A percentile compares a stretch with the other conserved stretches of the same genome.
Conservation (phyloP, 2,113 vertebrate genomes). For the Saccopteryx leptura region DNA sequence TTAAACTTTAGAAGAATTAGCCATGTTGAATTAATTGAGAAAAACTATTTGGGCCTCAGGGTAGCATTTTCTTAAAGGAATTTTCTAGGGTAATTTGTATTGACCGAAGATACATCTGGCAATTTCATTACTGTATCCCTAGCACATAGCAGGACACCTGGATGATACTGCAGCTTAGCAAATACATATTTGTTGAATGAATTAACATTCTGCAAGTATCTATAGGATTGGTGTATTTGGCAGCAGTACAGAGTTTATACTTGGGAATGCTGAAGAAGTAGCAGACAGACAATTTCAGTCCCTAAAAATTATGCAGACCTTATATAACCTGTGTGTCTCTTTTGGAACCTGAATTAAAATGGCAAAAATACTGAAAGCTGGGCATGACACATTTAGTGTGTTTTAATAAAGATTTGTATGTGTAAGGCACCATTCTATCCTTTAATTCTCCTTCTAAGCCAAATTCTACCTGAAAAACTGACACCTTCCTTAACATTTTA, state of each 20-base stretch:
- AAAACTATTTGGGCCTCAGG: not conserved
- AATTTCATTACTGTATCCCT: not conserved
- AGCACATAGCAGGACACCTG: not conserved
- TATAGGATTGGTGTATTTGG: not conserved
- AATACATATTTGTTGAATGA: slow-evolving; percentile 13
- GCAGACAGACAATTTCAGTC: not conserved
- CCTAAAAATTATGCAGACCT: not conserved
- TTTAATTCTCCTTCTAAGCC: not conserved
- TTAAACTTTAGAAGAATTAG: not conserved
- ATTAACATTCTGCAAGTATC: not conserved
- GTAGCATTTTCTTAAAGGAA: not conserved
- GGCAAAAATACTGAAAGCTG: not conserved
- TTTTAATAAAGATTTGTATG: slow-evolving; percentile 5
- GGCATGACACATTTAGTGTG: not conserved
- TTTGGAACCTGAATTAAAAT: slow-evolving; percentile 18
- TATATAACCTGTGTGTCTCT: not conserved
- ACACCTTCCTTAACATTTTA: slow-evolving; percentile 83
- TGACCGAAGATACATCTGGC: not conserved
- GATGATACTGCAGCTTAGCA: not conserved
- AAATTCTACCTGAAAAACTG: slow-evolving; percentile 40
- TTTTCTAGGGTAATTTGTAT: not conserved
- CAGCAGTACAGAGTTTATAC: not conserved
- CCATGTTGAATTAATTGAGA: slow-evolving; percentile 21
- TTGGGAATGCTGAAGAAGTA: not conserved
- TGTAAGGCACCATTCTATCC: not conserved